Conservation (phyloP, 2,797 vertebrate genomes). For the Geotrypetes seraphini region DNA sequence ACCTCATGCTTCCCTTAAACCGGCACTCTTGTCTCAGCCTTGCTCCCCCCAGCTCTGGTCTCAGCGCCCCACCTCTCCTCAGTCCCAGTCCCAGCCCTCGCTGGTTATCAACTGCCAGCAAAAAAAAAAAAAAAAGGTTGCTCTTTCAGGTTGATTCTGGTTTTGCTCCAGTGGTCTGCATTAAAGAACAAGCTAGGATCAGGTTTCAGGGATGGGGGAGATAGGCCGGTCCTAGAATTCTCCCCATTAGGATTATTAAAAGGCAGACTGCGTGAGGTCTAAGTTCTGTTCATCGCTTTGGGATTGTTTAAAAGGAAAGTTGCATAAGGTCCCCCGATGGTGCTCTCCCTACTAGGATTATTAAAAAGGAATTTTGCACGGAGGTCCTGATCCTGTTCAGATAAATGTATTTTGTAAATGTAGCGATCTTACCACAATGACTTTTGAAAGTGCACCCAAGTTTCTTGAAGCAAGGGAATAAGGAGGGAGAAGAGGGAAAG, state of each 20-base stretch:
- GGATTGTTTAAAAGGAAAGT: constrained; percentile 38
- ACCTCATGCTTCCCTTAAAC: constrained; percentile 54
- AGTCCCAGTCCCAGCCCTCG: constrained; percentile 18
- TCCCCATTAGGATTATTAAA: constrained; percentile 41
- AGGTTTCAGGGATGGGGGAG: constrained; percentile 36
- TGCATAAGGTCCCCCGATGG: no score
- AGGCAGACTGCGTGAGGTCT: constrained; percentile 41
- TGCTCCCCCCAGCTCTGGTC: constrained; percentile 12
- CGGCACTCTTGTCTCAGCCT: constrained; percentile 5
- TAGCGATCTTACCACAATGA: constrained; percentile 25
- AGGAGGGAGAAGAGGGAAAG: neutral
- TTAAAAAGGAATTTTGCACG: constrained; percentile 36
- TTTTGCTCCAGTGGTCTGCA: constrained; percentile 51
- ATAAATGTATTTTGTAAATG: constrained; percentile 37
- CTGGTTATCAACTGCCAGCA: neutral
- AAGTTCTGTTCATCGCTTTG: no score
- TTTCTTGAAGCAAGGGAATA: neutral
- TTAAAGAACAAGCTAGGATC: constrained; percentile 46
- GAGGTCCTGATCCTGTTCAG: constrained; percentile 22
- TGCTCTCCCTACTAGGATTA: constrained; percentile 40
- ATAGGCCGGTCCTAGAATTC: constrained; percentile 32
- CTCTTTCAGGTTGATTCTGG: constrained; percentile 36
- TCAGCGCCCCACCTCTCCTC: constrained; percentile 14
- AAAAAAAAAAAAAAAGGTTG: constrained; percentile 23
- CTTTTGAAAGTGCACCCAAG: neutral